phyloP scores from a whole-genome alignment of 2,888 invertebrate genomes.

The Plemyria rubiginata region DNA sequence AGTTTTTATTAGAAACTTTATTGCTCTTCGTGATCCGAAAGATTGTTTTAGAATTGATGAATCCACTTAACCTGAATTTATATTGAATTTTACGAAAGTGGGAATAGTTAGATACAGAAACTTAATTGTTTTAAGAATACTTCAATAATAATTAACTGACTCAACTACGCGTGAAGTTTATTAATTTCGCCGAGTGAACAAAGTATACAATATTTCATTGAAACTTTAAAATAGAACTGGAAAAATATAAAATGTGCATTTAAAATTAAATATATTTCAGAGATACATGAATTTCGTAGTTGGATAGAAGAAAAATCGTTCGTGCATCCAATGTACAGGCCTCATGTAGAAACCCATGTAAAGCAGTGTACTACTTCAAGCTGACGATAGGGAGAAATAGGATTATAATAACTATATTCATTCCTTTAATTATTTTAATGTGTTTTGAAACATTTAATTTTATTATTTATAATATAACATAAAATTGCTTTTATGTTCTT shows the following conservation, averaged over 20 bases:
- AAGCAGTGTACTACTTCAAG: too few species aligned
- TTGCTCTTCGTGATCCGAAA: constrained; percentile 15
- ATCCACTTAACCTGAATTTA: constrained; percentile 13
- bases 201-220: background rate
- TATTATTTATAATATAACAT: too few species aligned
- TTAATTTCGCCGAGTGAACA: background rate
- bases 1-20: constrained; percentile 18
- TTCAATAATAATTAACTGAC: constrained; percentile 3
- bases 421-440: too few species aligned
- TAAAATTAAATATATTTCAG: constrained; percentile 21
- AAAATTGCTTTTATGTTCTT: too few species aligned
- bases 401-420: too few species aligned
- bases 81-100: constrained; percentile 12
- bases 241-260: background rate
- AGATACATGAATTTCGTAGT: too few species aligned
- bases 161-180: constrained; percentile 12
- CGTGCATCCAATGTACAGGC: too few species aligned
- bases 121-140: background rate
- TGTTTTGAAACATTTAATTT: too few species aligned
- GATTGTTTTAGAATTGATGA: constrained; percentile 10
- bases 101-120: background rate
- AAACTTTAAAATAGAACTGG: background rate
- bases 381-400: too few species aligned
- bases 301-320: too few species aligned
- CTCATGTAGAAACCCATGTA: too few species aligned